Evolutionary conservation across 2,888 invertebrate species (phyloP).

Genomic region (Macropis europaea): DNA sequence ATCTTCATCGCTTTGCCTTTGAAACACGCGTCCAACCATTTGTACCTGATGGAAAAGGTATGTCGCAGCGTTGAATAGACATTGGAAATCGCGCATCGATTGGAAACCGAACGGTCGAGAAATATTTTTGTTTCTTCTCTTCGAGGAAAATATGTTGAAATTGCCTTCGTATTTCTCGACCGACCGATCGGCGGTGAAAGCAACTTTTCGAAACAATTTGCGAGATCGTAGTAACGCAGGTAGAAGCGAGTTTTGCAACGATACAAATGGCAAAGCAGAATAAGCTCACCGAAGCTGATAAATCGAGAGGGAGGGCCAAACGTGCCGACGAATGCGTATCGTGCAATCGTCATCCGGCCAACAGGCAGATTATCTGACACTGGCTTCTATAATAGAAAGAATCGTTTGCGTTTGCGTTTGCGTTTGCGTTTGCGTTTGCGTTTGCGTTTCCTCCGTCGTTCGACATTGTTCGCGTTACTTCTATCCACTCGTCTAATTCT

Average conservation of each 20-base stretch:
- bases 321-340: slow-evolving; percentile 84
- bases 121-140: too few relatives aligned
- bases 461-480: too few relatives aligned
- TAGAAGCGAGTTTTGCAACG: slow-evolving; percentile 27
- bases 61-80: background rate
- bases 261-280: slow-evolving; percentile 64
- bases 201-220: background rate
- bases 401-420: too few relatives aligned
- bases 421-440: too few relatives aligned
- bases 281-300: slow-evolving; percentile 83
- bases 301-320: slow-evolving; percentile 82
- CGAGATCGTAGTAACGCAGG: background rate
- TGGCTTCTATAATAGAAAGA: slow-evolving; percentile 18
- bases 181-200: background rate
- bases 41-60: slow-evolving; percentile 84
- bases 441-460: too few relatives aligned
- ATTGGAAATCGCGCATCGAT: background rate
- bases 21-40: slow-evolving; percentile 87
- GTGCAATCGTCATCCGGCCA: slow-evolving; percentile 81
- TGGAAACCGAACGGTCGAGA: too few relatives aligned
- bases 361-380: slow-evolving; percentile 60
- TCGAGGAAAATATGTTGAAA: too few relatives aligned
- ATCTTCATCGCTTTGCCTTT: slow-evolving; percentile 84
- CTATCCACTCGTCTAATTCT: too few relatives aligned
- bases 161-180: too few relatives aligned